Conservation (phyloP, 53 echinoderm and acorn worm species). For the Henricia sp. region DNA sequence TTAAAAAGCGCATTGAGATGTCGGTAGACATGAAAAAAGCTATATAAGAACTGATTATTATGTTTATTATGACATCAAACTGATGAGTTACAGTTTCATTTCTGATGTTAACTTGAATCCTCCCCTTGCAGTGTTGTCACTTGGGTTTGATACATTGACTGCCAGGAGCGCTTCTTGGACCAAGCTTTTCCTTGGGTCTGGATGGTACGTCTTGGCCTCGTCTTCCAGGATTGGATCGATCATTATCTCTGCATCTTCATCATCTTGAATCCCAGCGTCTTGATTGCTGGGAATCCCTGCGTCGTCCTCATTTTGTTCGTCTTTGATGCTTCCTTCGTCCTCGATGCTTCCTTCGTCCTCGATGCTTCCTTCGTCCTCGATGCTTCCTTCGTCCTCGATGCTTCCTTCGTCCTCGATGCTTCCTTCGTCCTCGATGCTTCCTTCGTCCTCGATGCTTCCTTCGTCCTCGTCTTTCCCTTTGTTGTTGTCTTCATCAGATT, state of each 20-base stretch:
- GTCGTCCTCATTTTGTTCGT: background rate
- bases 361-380: too few relatives aligned
- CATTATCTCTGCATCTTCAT: background rate
- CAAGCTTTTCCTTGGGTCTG: conserved; percentile 5
- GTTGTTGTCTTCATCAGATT: background rate
- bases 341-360: too few relatives aligned
- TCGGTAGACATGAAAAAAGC: too few relatives aligned
- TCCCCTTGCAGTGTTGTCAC: background rate
- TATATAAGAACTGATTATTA: too few relatives aligned
- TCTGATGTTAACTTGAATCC: background rate
- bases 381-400: too few relatives aligned
- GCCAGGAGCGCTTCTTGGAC: conserved; percentile 28
- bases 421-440: too few relatives aligned
- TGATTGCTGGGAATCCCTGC: background rate
- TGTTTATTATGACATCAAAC: too few relatives aligned
- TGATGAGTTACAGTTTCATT: background rate
- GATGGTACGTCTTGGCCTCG: background rate
- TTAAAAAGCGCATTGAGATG: too few relatives aligned
- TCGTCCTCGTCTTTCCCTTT: background rate
- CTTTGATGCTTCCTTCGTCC: too few relatives aligned
- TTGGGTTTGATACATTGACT: background rate
- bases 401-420: too few relatives aligned
- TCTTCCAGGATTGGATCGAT: background rate
- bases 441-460: too few relatives aligned
- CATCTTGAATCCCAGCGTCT: background rate